These are phyloP conservation scores for Apis laboriosa DNA, from an alignment of 1,140 invertebrate genomes.

Conservation along the genomic window DNA sequence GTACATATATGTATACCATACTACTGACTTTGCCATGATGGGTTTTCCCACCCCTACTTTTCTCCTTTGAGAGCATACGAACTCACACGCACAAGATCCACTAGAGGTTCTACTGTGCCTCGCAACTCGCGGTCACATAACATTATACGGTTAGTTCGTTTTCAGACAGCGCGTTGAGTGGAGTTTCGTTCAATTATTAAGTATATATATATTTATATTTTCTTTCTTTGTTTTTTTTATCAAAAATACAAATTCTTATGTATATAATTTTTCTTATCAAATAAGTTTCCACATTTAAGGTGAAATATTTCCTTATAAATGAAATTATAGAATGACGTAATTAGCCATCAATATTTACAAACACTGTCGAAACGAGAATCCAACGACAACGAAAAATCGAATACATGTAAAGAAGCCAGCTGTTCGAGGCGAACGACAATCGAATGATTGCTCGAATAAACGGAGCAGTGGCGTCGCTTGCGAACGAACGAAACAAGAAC, in stretches of 20 bases:
- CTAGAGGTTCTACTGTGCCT: slow-evolving; percentile 33
- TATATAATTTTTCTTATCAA: background rate
- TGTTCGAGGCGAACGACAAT: slow-evolving; percentile 34
- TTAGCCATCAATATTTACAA: background rate
- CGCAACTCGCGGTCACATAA: slow-evolving; percentile 11
- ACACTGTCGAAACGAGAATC: slow-evolving; percentile 32
- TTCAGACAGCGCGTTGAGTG: slow-evolving; percentile 24
- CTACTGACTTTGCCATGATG: slow-evolving; percentile 56
- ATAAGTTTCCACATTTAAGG: background rate
- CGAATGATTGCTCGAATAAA: slow-evolving; percentile 27
- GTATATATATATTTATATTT: background rate
- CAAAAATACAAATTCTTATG: background rate
- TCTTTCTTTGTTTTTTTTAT: no score
- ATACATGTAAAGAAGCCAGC: slow-evolving; percentile 17
- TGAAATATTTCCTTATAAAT: background rate
- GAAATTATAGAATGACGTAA: slow-evolving; percentile 3
- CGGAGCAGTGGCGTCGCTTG: slow-evolving; percentile 29
- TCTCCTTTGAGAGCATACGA: background rate
- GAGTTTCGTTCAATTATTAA: background rate
- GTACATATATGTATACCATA: background rate
- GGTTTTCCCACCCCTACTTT: slow-evolving; percentile 66
- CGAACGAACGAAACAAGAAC: slow-evolving; percentile 38
- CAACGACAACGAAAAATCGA: slow-evolving; percentile 39
- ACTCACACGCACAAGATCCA: background rate
- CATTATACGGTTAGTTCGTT: slow-evolving; percentile 47